Base-by-base conservation (phyloP, 1,140 invertebrate species). In the Potamilus streckersoni region DNA sequence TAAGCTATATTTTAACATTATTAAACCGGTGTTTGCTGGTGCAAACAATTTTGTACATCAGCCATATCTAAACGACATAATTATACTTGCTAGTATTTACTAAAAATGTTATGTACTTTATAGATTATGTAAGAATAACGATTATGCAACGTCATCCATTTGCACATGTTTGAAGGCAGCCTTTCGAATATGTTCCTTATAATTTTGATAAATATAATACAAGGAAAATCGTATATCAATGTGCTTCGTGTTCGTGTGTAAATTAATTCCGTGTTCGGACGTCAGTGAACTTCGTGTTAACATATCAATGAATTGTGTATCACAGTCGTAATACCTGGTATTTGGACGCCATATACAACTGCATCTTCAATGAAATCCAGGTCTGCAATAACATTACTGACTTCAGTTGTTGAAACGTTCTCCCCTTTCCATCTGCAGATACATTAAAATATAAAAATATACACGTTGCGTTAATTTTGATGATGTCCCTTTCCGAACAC, bases 351-450 rank as follows among this genome's bases (percentile, higher is more conserved):
- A 73, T 82, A 82, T 5, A 84, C 79, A 73, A 78, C 79, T n/a
- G 74, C 79, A 72, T 82, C 80, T 27, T 77, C 56, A 11, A 84
- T 76, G 57, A 80, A 80, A 17, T 78, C 73, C 0, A 83, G 64
- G 17, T 70, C 61, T 11, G 68, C 68, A 13, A 82, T 57, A 16
- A 77, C 66, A 63, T 80, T 78, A 58, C 69, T 71, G 2, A 83
- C 79, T 63, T 81, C 80, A 49, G 79, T 74, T n/a, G 82, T 80
- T 6, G 80, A 80, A 11, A 81, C 76, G 60, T 83, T 79, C 56
- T 83, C 79, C 23, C 82, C 80, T 76, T 83, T 81, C 82, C 80
- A 82, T 72, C 79, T 82, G 69, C 55, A 78, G 66, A 55, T 55
- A 61, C 15, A 63, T 49, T 8, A 49, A 49, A 49, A 49, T 49